Percentiles rank a stretch among this genome's conserved stretches.
Conservation (phyloP, 2,888 invertebrate genomes). For the Lithophane leautieri region DNA sequence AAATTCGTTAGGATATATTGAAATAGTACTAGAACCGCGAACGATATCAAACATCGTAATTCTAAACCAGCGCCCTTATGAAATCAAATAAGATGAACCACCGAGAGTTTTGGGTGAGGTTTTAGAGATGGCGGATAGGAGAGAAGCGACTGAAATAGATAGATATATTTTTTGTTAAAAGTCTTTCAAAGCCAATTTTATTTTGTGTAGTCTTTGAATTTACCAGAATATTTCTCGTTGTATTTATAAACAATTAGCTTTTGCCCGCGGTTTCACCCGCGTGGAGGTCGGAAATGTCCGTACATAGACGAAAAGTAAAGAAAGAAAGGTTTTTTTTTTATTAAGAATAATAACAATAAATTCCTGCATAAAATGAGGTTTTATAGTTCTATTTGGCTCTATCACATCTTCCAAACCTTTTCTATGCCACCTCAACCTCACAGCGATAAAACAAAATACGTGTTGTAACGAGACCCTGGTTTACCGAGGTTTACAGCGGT, state of each 20-base stretch:
- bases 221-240: too few relatives aligned
- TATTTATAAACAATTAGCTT: too few relatives aligned
- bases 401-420: neutral
- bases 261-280: too few relatives aligned
- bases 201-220: too few relatives aligned
- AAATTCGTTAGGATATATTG: neutral
- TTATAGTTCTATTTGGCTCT: neutral
- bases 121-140: conserved; percentile 18
- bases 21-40: conserved; percentile 27
- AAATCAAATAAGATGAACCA: conserved; percentile 67
- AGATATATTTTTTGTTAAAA: neutral
- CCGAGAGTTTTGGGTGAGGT: conserved; percentile 10
- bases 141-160: neutral
- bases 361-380: neutral
- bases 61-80: conserved; percentile 54
- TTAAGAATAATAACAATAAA: too few relatives aligned
- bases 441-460: conserved; percentile 73
- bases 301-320: too few relatives aligned
- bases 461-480: conserved; percentile 67
- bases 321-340: neutral
- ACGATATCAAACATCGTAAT: conserved; percentile 58
- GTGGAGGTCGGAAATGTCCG: too few relatives aligned
- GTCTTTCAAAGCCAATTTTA: neutral
- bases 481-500: conserved; percentile 63
- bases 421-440: conserved; percentile 46